These are phyloP conservation scores for Iselma pallidipennis DNA, from an alignment of 2,888 invertebrate species.

Conservation along the genomic window DNA sequence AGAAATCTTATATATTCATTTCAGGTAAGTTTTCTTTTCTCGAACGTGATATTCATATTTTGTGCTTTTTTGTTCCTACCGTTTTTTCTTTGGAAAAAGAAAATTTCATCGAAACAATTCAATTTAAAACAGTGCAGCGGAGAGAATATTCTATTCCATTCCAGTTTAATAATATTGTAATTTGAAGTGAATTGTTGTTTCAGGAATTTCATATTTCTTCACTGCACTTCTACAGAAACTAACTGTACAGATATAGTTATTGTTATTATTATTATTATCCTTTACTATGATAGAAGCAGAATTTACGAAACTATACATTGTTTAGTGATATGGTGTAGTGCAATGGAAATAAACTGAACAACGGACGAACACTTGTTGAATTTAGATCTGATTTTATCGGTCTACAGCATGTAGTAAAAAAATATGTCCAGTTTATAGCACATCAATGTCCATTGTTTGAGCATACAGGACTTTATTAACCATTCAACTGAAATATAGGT, in stretches of 20 bases:
- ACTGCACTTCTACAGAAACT: background rate
- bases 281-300: too few relatives aligned
- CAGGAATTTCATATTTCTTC: background rate
- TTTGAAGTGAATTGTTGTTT: background rate
- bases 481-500: background rate
- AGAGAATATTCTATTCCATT: background rate
- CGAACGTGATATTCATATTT: background rate
- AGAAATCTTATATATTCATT: background rate
- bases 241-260: background rate
- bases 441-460: background rate
- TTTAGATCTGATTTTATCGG: background rate
- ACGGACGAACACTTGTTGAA: background rate
- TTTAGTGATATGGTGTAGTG: background rate
- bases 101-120: background rate
- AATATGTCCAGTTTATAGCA: background rate
- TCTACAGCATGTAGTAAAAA: background rate
- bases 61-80: too few relatives aligned
- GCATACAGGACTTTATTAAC: background rate
- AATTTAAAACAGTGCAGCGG: background rate
- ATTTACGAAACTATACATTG: too few relatives aligned
- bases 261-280: background rate
- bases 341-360: background rate
- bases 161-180: background rate
- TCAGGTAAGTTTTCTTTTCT: background rate
- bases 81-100: too few relatives aligned